A percentile compares a stretch with the other conserved stretches of the same genome.
Conservation (phyloP, 2,113 vertebrate genomes). For the Marmota monax region DNA sequence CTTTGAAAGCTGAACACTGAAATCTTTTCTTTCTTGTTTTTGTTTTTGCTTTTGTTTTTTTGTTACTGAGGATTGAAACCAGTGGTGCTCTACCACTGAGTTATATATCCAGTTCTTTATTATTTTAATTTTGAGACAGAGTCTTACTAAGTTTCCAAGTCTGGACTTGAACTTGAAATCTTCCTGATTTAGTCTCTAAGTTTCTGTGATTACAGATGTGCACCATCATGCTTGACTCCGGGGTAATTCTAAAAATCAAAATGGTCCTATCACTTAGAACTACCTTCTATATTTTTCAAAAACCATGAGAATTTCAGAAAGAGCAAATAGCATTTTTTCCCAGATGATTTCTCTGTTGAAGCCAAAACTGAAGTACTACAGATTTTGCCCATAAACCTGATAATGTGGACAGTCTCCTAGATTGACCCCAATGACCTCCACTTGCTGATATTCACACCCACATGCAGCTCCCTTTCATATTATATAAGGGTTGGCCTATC, state of each 20-base stretch:
- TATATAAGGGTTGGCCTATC: not conserved
- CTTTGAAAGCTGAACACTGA: no score
- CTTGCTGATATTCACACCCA: not conserved
- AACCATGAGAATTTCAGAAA: not conserved
- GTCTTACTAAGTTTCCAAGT: no score
- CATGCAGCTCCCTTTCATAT: not conserved
- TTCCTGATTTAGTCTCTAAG: no score
- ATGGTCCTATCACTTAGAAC: not conserved
- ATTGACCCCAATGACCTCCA: not conserved
- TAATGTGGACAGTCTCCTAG: not conserved
- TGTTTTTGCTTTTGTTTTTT: no score
- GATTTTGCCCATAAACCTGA: not conserved
- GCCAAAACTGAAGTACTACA: not conserved
- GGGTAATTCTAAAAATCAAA: slow-evolving; percentile 7
- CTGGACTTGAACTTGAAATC: no score
- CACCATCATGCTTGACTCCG: no score
- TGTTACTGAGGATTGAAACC: no score
- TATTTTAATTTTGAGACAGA: no score
- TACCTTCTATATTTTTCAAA: not conserved
- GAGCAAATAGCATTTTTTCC: not conserved
- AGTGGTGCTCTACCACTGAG: no score
- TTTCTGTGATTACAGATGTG: no score
- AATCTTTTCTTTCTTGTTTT: no score
- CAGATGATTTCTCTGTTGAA: not conserved
- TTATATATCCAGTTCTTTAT: no score